Evolutionary conservation across 1,140 invertebrate genomes (phyloP), one percentile per base, ranked within the genome.

Genomic region (Bombus sylvicola): DNA sequence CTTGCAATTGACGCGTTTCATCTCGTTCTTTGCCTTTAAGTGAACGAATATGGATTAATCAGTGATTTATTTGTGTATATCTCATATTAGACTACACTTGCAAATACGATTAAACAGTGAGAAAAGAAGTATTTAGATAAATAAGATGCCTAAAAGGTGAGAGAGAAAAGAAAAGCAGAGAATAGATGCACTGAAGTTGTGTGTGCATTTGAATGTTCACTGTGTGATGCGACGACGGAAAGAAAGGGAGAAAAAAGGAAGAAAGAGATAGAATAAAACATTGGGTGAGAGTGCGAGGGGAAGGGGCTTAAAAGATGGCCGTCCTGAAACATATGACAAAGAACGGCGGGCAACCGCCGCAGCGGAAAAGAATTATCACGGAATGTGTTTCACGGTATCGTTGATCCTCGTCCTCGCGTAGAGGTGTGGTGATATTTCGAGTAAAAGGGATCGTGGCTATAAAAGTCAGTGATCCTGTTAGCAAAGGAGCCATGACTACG

Each of bases 261-360:
- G 53, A 71, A 68, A 64, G 43, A 83, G 59, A 59, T 25, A 62
- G 73, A 77, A 34, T 53, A 62, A 76, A 75, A 76, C 34, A 57
- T 62, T 1, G 71, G 59, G 18, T 13, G 34, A 59, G 18, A 53
- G 47, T 53, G 25, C 53, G 37, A 34, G n/a, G 43, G n/a, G 53
- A 53, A 66, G 84, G 86, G 87, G 76, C 25, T 64, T 69, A 84
- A 82, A 95, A 95, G 88, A 95, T 95, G 94, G 94, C 94, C 87
- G 92, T 89, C 83, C 71, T 34, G 90, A 85, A 95, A 95, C 94
- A 95, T 95, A 95, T 95, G 94, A 94, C 93, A 93, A 94, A 93
- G 93, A 92, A 94, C 92, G 92, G 91, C 92, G 92, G 91, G 91
- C 90, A 88, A 88, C 87, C 88, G 90, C 85, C 90, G 83, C 88